These are phyloP conservation scores for Gadopsis bispinosus DNA, from an alignment of 2,797 vertebrate genomes.

Conservation along the genomic window DNA sequence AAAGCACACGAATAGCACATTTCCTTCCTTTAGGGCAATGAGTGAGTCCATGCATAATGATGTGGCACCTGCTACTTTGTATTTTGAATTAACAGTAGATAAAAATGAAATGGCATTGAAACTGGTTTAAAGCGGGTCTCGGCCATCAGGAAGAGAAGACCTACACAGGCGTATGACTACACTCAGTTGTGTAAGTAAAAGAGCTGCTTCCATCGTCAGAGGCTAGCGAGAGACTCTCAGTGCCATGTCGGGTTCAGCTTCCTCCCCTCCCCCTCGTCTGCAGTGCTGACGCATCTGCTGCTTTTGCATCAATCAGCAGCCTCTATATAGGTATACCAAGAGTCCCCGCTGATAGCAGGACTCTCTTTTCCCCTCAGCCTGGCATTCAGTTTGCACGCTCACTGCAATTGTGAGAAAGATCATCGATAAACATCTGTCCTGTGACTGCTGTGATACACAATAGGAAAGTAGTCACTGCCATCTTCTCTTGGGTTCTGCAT, in stretches of 20 bases:
- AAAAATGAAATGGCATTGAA: slow-evolving; percentile 25
- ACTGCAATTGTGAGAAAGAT: slow-evolving; percentile 38
- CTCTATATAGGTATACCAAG: slow-evolving; percentile 90
- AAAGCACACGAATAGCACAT: slow-evolving; percentile 16
- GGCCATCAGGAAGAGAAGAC: slow-evolving; percentile 25
- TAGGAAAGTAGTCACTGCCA: slow-evolving; percentile 45
- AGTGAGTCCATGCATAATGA: slow-evolving; percentile 29
- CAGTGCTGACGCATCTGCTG: slow-evolving; percentile 91
- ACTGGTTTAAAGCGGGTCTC: slow-evolving; percentile 27
- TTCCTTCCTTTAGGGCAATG: slow-evolving; percentile 40
- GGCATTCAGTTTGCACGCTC: slow-evolving; percentile 37
- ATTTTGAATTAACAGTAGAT: slow-evolving; percentile 31
- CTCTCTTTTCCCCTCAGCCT: slow-evolving; percentile 66
- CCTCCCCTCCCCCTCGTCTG: slow-evolving; percentile 89
- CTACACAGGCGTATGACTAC: slow-evolving; percentile 39
- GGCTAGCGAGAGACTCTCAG: slow-evolving; percentile 65
- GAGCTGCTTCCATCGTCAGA: slow-evolving; percentile 68
- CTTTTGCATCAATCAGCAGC: slow-evolving; percentile 93
- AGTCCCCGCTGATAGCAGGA: slow-evolving; percentile 85
- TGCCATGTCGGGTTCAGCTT: slow-evolving; percentile 90
- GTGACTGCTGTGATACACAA: slow-evolving; percentile 41
- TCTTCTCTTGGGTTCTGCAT: slow-evolving; percentile 71
- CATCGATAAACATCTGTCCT: slow-evolving; percentile 48
- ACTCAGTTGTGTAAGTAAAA: slow-evolving; percentile 64
- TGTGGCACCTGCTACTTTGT: slow-evolving; percentile 43